A percentile compares a stretch with the other conserved stretches of the same genome.
Evolutionary conservation across 2,113 vertebrate species (phyloP).

Genomic region (Python bivittatus): DNA sequence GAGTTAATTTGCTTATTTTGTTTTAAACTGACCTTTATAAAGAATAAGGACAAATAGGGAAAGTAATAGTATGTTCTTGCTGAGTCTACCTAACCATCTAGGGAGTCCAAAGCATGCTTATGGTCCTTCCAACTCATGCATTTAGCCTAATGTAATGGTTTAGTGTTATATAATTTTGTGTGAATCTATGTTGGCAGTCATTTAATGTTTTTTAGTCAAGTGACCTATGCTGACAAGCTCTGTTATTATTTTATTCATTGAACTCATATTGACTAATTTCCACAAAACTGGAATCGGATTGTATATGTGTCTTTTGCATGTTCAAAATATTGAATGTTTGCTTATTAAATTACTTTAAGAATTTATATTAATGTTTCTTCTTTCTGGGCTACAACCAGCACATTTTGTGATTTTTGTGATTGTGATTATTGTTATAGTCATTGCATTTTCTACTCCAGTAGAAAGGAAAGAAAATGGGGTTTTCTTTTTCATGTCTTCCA

Average conservation of each 20-base stretch:
- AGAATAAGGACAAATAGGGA: not conserved
- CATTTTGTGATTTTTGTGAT: not conserved
- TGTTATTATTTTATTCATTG: not conserved
- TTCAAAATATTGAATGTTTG: constrained; percentile 41
- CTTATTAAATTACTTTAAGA: constrained; percentile 62
- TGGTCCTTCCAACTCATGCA: not conserved
- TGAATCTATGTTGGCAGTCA: not conserved
- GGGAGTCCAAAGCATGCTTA: not conserved
- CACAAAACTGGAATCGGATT: not conserved
- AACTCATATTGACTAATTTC: not conserved
- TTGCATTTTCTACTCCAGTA: not conserved
- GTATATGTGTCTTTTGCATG: constrained; percentile 37
- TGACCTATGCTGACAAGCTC: not conserved
- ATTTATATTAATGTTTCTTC: constrained; percentile 3
- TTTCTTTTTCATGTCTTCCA: not conserved
- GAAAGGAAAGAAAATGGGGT: not conserved
- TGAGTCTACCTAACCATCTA: not conserved
- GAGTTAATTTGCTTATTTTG: not conserved
- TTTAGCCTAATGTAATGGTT: not conserved
- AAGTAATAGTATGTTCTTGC: not conserved
- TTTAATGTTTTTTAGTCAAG: not conserved
- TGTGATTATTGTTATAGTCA: accelerated
- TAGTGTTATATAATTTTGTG: not conserved
- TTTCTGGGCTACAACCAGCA: not conserved
- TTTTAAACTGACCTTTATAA: not conserved